phyloP scores from a whole-genome alignment of 2,888 invertebrate genomes.

The Pterobdella sp. region DNA sequence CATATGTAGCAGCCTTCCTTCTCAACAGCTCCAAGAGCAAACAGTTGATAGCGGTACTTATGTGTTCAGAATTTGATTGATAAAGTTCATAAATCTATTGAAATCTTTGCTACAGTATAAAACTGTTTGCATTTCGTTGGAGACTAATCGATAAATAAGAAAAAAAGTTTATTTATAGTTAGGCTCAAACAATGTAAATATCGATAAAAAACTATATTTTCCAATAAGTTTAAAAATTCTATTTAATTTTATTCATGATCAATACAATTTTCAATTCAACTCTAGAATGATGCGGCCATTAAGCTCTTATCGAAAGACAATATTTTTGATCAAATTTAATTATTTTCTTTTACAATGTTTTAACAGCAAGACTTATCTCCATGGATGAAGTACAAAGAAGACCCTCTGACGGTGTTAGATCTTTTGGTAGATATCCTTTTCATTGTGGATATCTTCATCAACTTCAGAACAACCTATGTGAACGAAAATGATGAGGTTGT shows the following conservation, averaged over 20 bases:
- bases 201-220: too few relatives aligned
- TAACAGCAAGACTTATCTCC: not conserved
- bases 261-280: too few relatives aligned
- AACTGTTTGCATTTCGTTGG: too few relatives aligned
- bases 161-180: too few relatives aligned
- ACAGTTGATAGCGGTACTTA: not conserved
- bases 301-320: too few relatives aligned
- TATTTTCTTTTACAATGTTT: too few relatives aligned
- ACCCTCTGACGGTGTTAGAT: conserved; percentile 50
- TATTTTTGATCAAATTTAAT: too few relatives aligned
- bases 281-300: too few relatives aligned
- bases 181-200: too few relatives aligned
- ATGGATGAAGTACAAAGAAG: conserved; percentile 33
- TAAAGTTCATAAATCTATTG: not conserved
- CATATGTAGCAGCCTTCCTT: conserved; percentile 94
- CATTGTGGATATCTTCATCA: conserved; percentile 51
- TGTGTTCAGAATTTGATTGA: not conserved
- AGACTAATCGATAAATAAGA: too few relatives aligned
- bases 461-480: conserved; percentile 49
- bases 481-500: conserved; percentile 30
- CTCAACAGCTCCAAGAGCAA: conserved; percentile 63
- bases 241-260: too few relatives aligned
- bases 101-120: not conserved
- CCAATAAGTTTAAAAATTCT: too few relatives aligned
- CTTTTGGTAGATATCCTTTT: conserved; percentile 52